Evolutionary conservation across 2,113 vertebrate genomes (phyloP).

Genomic region (Ciconia boyciana): DNA sequence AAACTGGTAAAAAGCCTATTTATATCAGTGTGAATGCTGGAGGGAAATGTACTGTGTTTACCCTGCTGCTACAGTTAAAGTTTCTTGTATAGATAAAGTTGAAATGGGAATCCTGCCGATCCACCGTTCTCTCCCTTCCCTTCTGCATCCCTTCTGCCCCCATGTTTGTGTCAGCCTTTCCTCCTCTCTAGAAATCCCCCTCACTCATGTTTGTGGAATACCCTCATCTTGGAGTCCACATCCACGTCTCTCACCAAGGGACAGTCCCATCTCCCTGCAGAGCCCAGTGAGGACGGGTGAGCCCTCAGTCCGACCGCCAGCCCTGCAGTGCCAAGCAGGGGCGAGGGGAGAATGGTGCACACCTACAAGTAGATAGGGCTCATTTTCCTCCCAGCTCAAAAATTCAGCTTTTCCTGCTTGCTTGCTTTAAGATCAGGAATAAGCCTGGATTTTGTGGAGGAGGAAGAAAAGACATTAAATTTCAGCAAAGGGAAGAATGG

Average conservation of each 20-base stretch:
- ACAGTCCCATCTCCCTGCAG: fast-evolving
- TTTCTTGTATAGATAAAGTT: not conserved
- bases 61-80: not conserved
- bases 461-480: not conserved
- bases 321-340: not conserved
- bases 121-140: not conserved
- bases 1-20: not conserved
- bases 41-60: conserved; percentile 3
- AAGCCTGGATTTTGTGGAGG: not conserved
- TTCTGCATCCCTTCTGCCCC: not conserved
- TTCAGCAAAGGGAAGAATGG: not conserved
- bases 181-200: not conserved
- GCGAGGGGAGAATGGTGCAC: not conserved
- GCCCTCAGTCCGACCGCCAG: not conserved
- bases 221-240: not conserved
- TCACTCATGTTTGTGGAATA: fast-evolving
- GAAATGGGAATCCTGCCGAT: not conserved
- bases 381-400: not conserved
- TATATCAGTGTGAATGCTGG: not conserved
- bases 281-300: not conserved
- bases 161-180: not conserved
- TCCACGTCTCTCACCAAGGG: not conserved
- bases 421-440: not conserved
- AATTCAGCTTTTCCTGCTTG: not conserved
- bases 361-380: not conserved